These are phyloP conservation scores for Coluber constrictor DNA, from an alignment of 2,797 vertebrate genomes.

Conservation along the genomic window DNA sequence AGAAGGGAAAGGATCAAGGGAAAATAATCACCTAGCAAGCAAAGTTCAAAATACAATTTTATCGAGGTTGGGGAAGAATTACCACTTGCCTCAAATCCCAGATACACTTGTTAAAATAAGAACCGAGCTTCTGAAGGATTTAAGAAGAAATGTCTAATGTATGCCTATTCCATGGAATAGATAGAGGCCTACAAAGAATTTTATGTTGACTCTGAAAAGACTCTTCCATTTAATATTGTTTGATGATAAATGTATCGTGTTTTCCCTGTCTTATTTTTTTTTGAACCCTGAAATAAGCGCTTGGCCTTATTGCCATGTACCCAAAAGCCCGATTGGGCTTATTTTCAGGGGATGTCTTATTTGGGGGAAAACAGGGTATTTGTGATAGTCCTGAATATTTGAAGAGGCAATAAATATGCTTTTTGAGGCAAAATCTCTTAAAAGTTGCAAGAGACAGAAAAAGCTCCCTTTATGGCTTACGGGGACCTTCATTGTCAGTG, in stretches of 20 bases:
- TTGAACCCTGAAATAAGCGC: too few species aligned
- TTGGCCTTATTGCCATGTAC: too few species aligned
- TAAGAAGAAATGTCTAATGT: not conserved
- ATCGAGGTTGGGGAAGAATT: conserved; percentile 17
- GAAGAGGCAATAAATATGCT: not conserved
- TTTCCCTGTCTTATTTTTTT: too few species aligned
- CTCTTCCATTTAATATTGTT: not conserved
- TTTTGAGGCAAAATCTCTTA: not conserved
- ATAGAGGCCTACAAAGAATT: not conserved
- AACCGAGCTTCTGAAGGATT: conserved; percentile 38
- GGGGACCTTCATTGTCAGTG: not conserved
- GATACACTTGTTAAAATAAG: conserved; percentile 14
- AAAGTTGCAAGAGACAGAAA: not conserved
- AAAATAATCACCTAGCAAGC: conserved; percentile 51
- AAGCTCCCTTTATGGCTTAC: not conserved
- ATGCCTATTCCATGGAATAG: not conserved
- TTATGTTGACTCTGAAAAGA: not conserved
- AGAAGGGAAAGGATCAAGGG: conserved; percentile 52
- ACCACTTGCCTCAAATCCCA: conserved; percentile 21
- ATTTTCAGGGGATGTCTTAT: too few species aligned
- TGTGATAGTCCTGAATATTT: not conserved
- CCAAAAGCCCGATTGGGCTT: too few species aligned
- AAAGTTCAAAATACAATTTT: conserved; percentile 45
- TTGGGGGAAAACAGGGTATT: too few species aligned
- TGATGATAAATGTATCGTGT: not conserved